Evolutionary conservation across 2,797 vertebrate genomes (phyloP), one percentile per base, ranked within the genome.

Genomic region (Hoplostethus atlanticus): DNA sequence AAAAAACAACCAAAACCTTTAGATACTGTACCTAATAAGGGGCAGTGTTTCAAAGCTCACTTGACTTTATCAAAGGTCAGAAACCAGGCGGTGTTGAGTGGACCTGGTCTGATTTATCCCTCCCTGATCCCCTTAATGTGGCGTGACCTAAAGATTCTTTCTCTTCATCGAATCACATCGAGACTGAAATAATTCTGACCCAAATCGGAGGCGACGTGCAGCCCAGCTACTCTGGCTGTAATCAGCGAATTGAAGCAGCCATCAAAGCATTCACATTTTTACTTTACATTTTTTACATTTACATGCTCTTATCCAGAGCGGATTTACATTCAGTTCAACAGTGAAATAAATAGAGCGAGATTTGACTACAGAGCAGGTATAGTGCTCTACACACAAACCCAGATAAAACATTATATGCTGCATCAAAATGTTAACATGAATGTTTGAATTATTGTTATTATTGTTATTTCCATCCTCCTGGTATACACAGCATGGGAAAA

Each of bases 271-370:
- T 21, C 1, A 21, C 21, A 21, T 21, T 21, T 21, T 21, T 21
- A 21, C 21, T 21, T 21, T 21, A 21, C 21, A 21, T 21, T 21
- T 21, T 21, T 21, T n/a, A n/a, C n/a, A n/a, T n/a, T n/a, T n/a
- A n/a, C n/a, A 52, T 48, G n/a, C 42, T 71, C 17, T 68, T 69
- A 73, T 69, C 47, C 54, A 58, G 50, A 31, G 53, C 42, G 68
- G 71, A 73, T 76, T 66, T 81, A 53, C 60, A 63, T 68, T 76
- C 36, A 67, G 59, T 71, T 62, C 56, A 53, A 11, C 40, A 31
- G 25, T 50, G 62, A 21, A 53, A 64, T 47, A 21, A 21, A 21
- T n/a, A 16, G 15, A 56, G 12, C 76, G 3, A 72, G 64, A 74
- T 62, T 64, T 25, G 68, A 31, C 38, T 52, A 47, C 47, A 38